Conservation (phyloP, 2,888 invertebrate species). For the Standfussiana lucernea region DNA sequence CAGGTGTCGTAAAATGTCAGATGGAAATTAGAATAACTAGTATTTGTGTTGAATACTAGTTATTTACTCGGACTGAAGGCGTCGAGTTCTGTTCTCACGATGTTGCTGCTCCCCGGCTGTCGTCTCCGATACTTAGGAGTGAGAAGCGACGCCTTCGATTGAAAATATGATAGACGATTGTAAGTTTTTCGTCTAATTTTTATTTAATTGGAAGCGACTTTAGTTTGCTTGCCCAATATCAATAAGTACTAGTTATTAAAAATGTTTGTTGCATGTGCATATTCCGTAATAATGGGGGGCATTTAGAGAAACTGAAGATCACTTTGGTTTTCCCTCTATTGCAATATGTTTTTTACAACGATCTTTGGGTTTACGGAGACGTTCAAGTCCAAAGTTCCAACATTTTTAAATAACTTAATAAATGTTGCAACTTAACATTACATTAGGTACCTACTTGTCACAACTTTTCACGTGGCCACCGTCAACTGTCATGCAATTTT, state of each 20-base stretch:
- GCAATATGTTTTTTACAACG: neutral
- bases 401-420: neutral
- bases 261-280: neutral
- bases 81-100: neutral
- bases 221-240: neutral
- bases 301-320: neutral
- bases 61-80: constrained; percentile 8
- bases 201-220: neutral
- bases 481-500: neutral
- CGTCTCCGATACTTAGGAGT: neutral
- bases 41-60: constrained; percentile 1
- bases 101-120: neutral
- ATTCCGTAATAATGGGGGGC: neutral
- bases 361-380: neutral
- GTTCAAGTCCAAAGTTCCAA: neutral
- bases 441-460: neutral
- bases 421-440: neutral
- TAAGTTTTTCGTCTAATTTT: neutral
- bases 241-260: neutral
- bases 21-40: neutral
- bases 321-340: neutral
- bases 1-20: neutral
- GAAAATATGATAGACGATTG: neutral
- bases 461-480: neutral
- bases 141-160: neutral